Conservation (phyloP, 92 coral and sea anemone genomes). For the Parazoanthus atlanticus region DNA sequence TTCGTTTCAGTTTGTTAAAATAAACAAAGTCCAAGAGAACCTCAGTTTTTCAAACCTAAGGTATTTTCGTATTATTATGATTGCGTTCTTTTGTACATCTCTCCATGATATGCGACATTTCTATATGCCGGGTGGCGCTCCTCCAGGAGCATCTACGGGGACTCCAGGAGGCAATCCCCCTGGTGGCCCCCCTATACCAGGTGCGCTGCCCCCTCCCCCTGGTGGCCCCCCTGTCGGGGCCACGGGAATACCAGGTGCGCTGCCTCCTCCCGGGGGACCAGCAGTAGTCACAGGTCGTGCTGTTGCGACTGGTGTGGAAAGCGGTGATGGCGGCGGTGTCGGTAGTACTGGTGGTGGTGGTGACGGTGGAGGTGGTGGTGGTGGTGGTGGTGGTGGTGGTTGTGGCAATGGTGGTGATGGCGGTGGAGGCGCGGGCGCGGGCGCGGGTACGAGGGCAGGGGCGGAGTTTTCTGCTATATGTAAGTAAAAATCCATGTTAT, state of each 20-base stretch:
- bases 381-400: not conserved
- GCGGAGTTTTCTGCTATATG: conserved; percentile 8
- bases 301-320: conserved; percentile 29
- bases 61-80: not conserved
- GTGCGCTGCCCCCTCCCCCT: conserved; percentile 14
- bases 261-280: conserved; percentile 21
- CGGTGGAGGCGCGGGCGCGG: not conserved
- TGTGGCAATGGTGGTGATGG: conserved; percentile 12
- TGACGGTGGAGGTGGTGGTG: not conserved
- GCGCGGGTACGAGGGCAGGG: conserved; percentile 36
- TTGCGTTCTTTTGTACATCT: not conserved
- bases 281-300: not conserved
- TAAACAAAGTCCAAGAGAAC: not conserved
- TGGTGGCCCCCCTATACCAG: conserved; percentile 42
- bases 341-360: conserved; percentile 23
- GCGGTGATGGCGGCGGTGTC: not conserved
- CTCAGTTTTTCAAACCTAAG: not conserved
- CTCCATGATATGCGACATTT: not conserved
- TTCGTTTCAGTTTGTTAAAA: not conserved
- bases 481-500: too few relatives aligned
- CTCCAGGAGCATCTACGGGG: conserved; percentile 28
- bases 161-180: conserved; percentile 35
- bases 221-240: conserved; percentile 23
- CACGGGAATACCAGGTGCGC: conserved; percentile 19
- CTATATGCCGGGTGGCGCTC: conserved; percentile 29